Percentiles rank a stretch among this genome's conserved stretches.
phyloP scores from a whole-genome alignment of 37 sponge, comb jelly and placozoan species.

The Dysidea cf. avara region DNA sequence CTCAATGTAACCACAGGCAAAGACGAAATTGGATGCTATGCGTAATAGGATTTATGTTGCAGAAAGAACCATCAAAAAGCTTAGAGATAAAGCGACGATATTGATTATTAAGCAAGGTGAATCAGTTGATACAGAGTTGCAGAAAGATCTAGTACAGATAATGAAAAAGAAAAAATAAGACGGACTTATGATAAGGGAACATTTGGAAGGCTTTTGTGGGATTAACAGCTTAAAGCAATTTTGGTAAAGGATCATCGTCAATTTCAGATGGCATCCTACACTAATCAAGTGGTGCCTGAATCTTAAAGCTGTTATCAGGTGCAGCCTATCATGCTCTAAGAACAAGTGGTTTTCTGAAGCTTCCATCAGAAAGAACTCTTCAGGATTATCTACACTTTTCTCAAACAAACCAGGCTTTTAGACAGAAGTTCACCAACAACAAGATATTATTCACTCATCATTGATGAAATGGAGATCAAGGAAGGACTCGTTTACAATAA shows the following conservation, averaged over 20 bases:
- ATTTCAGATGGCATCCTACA: constrained; percentile 37
- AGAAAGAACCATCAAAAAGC: constrained; percentile 9
- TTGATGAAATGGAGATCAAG: constrained; percentile 55
- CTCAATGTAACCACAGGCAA: constrained; percentile 19
- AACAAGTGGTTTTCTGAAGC: constrained; percentile 24
- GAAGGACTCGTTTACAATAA: no score
- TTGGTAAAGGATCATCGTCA: constrained; percentile 24
- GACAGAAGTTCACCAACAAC: constrained; percentile 17
- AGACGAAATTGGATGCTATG: constrained; percentile 5
- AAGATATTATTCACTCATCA: constrained; percentile 15
- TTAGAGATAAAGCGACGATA: not conserved
- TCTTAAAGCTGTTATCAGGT: constrained; percentile 30
- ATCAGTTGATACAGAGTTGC: constrained; percentile 17
- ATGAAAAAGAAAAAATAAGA: constrained; percentile 10
- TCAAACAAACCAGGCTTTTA: constrained; percentile 26
- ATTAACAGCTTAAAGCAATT: constrained; percentile 10
- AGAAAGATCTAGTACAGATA: constrained; percentile 25
- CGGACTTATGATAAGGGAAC: constrained; percentile 27
- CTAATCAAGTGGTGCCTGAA: constrained; percentile 35
- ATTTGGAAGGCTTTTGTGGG: constrained; percentile 49
- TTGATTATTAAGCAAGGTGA: constrained; percentile 9
- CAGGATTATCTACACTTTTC: constrained; percentile 15
- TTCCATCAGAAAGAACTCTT: constrained; percentile 57
- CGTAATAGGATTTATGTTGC: not conserved
- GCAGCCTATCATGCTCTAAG: constrained; percentile 33